phyloP scores from a whole-genome alignment of 2,888 invertebrate species.

The Barypeithes pellucidus region DNA sequence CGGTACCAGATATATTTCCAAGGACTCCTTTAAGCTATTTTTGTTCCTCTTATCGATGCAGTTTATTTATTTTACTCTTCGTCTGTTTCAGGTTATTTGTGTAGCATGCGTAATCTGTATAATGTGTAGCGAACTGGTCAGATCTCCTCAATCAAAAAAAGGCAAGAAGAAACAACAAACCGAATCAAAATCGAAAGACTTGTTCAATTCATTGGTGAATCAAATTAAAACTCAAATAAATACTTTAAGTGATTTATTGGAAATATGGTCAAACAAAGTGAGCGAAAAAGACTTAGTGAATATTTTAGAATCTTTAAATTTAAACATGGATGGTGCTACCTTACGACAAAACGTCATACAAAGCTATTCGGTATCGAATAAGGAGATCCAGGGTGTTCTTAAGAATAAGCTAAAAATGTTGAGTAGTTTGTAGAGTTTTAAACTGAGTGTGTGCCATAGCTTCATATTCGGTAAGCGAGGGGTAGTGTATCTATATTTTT shows the following conservation, averaged over 20 bases:
- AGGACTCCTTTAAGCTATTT: too few species aligned
- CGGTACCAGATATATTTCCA: too few species aligned
- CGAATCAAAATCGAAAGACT: conserved; percentile 71
- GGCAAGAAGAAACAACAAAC: conserved; percentile 75
- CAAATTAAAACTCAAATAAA: conserved; percentile 66
- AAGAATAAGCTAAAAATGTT: conserved; percentile 74
- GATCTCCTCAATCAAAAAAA: conserved; percentile 73
- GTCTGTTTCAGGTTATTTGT: conserved; percentile 73
- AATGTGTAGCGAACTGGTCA: conserved; percentile 73
- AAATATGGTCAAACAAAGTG: conserved; percentile 69
- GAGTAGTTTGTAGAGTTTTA: conserved; percentile 45
- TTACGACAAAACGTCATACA: conserved; percentile 71
- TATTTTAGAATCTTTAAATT: conserved; percentile 69
- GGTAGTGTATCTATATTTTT: conserved; percentile 15
- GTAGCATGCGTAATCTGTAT: conserved; percentile 75
- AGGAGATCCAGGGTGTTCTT: conserved; percentile 73
- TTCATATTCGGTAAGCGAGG: conserved; percentile 10
- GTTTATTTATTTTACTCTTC: not conserved
- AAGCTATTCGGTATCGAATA: conserved; percentile 73
- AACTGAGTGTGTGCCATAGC: conserved; percentile 35
- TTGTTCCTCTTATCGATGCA: too few species aligned
- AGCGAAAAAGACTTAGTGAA: conserved; percentile 67
- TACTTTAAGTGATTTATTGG: conserved; percentile 70
- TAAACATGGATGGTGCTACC: conserved; percentile 68
- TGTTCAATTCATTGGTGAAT: conserved; percentile 61